Evolutionary conservation across 2,888 invertebrate species (phyloP), one percentile per base, ranked within the genome.

Genomic region (Parelbella ahira): DNA sequence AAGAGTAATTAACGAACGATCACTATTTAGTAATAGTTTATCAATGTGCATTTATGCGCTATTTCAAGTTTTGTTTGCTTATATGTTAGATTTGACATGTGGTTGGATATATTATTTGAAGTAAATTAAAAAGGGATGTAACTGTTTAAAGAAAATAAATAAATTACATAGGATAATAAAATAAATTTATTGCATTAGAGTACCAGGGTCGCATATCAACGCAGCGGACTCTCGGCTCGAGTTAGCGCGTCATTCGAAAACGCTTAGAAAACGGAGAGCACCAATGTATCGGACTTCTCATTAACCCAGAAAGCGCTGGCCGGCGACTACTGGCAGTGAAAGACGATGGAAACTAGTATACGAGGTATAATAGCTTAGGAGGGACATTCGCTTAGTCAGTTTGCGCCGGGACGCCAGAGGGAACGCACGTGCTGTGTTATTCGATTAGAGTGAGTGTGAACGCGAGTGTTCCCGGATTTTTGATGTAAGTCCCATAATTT

Each of bases 221-320:
- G 44, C 42, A 61, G 60, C 62, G 57, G 58, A 33, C 65, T 66
- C 63, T 67, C 28, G 56, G 39, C 63, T 66, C 28, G 56, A 39
- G 32, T 42, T 34, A 21, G 62, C 63, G 72, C 68, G 68, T 68
- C 67, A 71, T 82, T 82, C 79, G 83, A 83, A 83, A 83, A 79
- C 68, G 68, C 78, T 77, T 83, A 83, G 82, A 84, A 82, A 78
- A 73, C 76, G 65, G 67, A 71, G 68, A 66, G 65, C 68, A 61
- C 54, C 53, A 54, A 65, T 62, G 61, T 58, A 67, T 65, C 68
- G 66, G 70, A 66, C 65, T 83, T 72, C 80, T 83, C 82, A 83
- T 84, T 84, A 84, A 84, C 84, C 84, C 82, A 84, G 81, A 84
- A 83, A 83, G 70, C 68, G 69, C 56, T 70, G 68, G 69, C 63